phyloP scores from a whole-genome alignment of 2,797 vertebrate species.

The Acanthurus tractus region DNA sequence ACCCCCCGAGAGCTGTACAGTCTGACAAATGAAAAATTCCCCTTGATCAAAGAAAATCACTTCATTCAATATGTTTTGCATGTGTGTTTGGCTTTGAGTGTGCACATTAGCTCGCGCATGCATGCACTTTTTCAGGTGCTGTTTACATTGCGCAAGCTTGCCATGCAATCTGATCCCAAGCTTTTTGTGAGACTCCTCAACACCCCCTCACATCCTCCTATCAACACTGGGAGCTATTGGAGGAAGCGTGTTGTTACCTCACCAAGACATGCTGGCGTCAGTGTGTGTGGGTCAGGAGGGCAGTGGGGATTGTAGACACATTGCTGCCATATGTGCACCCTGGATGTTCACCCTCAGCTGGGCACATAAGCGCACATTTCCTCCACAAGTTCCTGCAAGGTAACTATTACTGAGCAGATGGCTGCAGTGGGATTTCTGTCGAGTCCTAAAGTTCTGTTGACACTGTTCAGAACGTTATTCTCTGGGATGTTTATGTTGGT shows the following conservation, averaged over 20 bases:
- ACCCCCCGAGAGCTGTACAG: constrained; percentile 5
- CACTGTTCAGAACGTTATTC: not conserved
- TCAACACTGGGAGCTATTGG: constrained; percentile 73
- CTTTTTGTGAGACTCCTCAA: constrained; percentile 54
- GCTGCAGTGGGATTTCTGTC: constrained; percentile 18
- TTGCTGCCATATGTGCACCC: constrained; percentile 72
- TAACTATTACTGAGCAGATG: constrained; percentile 48
- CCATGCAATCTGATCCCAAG: constrained; percentile 79
- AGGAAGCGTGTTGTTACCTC: constrained; percentile 83
- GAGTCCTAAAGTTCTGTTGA: not conserved
- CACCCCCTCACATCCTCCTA: constrained; percentile 59
- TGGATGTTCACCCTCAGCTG: constrained; percentile 50
- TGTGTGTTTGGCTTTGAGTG: constrained; percentile 2
- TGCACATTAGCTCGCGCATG: constrained; percentile 13
- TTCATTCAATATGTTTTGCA: constrained; percentile 47
- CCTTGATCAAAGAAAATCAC: constrained; percentile 55
- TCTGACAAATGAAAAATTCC: constrained; percentile 53
- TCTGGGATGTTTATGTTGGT: constrained; percentile 27
- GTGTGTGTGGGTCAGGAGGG: constrained; percentile 75
- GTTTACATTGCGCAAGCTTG: constrained; percentile 79
- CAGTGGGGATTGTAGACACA: constrained; percentile 60
- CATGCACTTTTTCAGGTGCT: constrained; percentile 57
- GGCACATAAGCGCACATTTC: constrained; percentile 29
- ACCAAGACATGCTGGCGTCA: constrained; percentile 84
- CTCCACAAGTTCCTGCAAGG: constrained; percentile 58